Percentiles rank a stretch among this genome's conserved stretches.
These are phyloP conservation scores for Gobius niger DNA, from an alignment of 2,113 vertebrate genomes.

Conservation along the genomic window DNA sequence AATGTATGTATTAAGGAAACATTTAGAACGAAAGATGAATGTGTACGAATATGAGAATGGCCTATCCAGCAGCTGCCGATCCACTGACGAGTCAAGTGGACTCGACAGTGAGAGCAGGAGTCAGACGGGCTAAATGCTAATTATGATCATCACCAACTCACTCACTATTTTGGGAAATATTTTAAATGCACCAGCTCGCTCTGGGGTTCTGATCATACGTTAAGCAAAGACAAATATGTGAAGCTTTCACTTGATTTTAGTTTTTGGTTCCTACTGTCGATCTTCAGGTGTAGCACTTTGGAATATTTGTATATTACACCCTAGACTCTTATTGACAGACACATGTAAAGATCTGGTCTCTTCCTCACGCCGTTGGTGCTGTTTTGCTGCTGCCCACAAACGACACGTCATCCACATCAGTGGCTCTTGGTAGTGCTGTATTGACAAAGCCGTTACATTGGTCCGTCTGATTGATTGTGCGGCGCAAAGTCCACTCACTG, in stretches of 20 bases:
- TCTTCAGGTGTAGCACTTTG: too few species aligned
- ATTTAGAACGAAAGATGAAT: conserved; percentile 30
- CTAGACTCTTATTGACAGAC: too few species aligned
- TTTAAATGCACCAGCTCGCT: conserved; percentile 7
- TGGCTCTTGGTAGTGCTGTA: conserved; percentile 14
- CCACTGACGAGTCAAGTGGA: conserved; percentile 39
- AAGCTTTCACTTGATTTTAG: too few species aligned
- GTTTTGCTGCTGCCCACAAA: conserved; percentile 14
- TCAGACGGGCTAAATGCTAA: conserved; percentile 48
- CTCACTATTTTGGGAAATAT: conserved; percentile 45
- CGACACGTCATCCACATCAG: conserved; percentile 2
- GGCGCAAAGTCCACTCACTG: conserved; percentile 6
- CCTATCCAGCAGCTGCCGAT: conserved; percentile 52
- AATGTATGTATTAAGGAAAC: too few species aligned
- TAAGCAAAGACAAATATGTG: too few species aligned
- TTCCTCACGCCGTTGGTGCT: conserved; percentile 12
- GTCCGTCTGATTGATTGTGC: conserved; percentile 16
- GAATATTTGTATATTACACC: too few species aligned
- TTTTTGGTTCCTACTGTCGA: too few species aligned
- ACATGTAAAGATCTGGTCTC: background rate
- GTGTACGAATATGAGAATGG: conserved; percentile 14
- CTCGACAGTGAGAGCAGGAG: conserved; percentile 44
- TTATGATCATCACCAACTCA: conserved; percentile 44
- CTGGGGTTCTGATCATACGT: conserved; percentile 1
- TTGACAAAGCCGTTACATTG: conserved; percentile 10